Evolutionary conservation across 2,113 vertebrate species (phyloP).

Genomic region (Tympanuchus pallidicinctus): DNA sequence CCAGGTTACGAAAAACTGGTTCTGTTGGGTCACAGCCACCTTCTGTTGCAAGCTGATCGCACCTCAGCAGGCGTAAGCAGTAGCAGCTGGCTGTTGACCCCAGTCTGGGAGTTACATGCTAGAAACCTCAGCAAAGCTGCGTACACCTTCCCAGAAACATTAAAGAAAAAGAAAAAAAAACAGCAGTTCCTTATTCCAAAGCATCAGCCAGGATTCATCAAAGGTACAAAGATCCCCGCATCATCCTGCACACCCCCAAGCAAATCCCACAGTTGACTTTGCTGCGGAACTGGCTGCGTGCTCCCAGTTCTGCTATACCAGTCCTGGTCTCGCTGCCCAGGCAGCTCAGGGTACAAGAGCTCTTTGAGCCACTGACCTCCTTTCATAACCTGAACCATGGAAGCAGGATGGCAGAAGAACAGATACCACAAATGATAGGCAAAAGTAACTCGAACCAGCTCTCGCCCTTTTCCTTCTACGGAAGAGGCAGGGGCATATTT

Average conservation of each 20-base stretch:
- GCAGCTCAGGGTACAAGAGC: not conserved
- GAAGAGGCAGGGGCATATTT: slow-evolving; percentile 21
- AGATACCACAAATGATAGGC: slow-evolving; percentile 60
- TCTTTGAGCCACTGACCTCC: slow-evolving; percentile 59
- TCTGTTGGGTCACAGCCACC: slow-evolving; percentile 57
- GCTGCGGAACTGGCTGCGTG: slow-evolving; percentile 17
- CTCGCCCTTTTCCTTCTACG: slow-evolving; percentile 22
- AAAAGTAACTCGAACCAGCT: slow-evolving; percentile 62
- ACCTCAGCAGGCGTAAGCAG: slow-evolving; percentile 40
- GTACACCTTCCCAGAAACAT: slow-evolving; percentile 53
- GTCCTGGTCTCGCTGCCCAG: not conserved
- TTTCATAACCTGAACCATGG: slow-evolving; percentile 28
- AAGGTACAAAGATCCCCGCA: slow-evolving; percentile 56
- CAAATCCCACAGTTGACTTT: slow-evolving; percentile 36
- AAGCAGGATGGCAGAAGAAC: slow-evolving; percentile 50
- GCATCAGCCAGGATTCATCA: slow-evolving; percentile 49
- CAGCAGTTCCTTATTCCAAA: slow-evolving; percentile 36
- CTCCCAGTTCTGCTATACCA: not conserved
- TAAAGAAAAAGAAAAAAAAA: not conserved
- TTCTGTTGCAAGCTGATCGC: slow-evolving; percentile 50
- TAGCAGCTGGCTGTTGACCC: slow-evolving; percentile 55
- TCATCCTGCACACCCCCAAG: slow-evolving; percentile 18
- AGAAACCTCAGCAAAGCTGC: slow-evolving; percentile 50
- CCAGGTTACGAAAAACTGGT: not conserved
- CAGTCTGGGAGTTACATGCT: slow-evolving; percentile 32